Evolutionary conservation across 2,113 vertebrate genomes (phyloP).

Genomic region (Pontoporia blainvillei): DNA sequence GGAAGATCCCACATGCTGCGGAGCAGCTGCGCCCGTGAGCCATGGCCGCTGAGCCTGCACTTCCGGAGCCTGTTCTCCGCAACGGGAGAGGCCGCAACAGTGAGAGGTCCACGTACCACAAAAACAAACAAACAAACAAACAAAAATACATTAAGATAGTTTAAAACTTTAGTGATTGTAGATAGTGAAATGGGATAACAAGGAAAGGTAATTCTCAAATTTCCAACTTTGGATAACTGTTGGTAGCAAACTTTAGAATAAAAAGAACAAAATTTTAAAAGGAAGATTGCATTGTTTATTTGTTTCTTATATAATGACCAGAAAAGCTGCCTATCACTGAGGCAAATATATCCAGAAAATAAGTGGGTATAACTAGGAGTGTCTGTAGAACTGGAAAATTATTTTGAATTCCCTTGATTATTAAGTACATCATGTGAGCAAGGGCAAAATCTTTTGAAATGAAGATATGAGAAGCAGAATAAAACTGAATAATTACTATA

Average conservation of each 20-base stretch:
- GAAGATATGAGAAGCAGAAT: neutral
- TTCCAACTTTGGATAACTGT: neutral
- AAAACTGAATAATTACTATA: neutral
- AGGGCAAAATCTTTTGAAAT: neutral
- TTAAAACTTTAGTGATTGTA: neutral
- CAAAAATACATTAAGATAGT: too few relatives aligned
- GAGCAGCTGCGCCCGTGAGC: too few relatives aligned
- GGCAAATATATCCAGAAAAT: neutral
- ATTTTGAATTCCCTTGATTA: neutral
- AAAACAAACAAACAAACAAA: too few relatives aligned
- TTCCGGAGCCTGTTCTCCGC: too few relatives aligned
- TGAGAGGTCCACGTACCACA: too few relatives aligned
- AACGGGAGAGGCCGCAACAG: too few relatives aligned
- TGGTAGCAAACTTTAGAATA: neutral
- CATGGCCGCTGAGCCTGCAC: too few relatives aligned
- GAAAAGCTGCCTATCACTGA: neutral
- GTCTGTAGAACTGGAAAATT: neutral
- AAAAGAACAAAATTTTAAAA: neutral
- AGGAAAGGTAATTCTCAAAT: neutral
- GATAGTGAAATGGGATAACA: neutral
- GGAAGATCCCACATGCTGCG: too few relatives aligned
- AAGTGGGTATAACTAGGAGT: neutral
- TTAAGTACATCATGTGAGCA: neutral
- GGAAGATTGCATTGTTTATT: neutral
- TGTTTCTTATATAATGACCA: neutral